Evolutionary conservation across 2,888 invertebrate genomes (phyloP), one percentile per base, ranked within the genome.

Genomic region (Serrognathus titanus): DNA sequence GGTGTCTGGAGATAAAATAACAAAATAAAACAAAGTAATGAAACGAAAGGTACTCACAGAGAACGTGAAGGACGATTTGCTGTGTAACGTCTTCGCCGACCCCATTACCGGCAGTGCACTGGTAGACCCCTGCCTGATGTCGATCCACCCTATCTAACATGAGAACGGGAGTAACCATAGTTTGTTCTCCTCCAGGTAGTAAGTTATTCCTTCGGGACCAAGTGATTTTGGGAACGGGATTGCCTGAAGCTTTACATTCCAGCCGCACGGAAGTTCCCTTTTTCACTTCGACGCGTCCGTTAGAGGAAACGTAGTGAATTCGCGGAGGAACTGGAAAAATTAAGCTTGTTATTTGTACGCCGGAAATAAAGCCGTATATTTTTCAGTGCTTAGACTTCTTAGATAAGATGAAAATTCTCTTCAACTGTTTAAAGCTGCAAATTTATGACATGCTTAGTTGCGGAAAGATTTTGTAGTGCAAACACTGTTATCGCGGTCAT

Each of bases 61-160:
- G 73, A 45, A 86, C 84, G 73, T 84, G 84, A 43, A 86, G 78
- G 54, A 82, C 79, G 61, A 86, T 84, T 71, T 82, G 82, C 63
- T 84, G 81, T 53, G 82, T 80, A 63, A 83, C 84, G 60, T 84
- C 80, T 63, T 83, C 81, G 12, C 85, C 85, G 50, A 86, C 84
- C 12, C 83, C 84, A 70, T 86, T 86, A 67, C 80, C 81, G 37
- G 85, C 85, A 31, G 81, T 81, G 70, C 86, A 86, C 67, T 84
- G 81, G 72, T 85, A 85, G 52, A 82, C 79, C 39, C 85, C 85
- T 39, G 84, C 84, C 68, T 85, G 84, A 69, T 84, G 84, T 59
- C 85, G 77, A 69, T 84, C 84, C 53, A 85, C 85, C 66, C 81
- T 79, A 66, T 85, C 83, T 67, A 86, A 80, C 54, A 81, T 80